Evolutionary conservation across 1,140 invertebrate species (phyloP).

Genomic region (Neocloeon triangulifer): DNA sequence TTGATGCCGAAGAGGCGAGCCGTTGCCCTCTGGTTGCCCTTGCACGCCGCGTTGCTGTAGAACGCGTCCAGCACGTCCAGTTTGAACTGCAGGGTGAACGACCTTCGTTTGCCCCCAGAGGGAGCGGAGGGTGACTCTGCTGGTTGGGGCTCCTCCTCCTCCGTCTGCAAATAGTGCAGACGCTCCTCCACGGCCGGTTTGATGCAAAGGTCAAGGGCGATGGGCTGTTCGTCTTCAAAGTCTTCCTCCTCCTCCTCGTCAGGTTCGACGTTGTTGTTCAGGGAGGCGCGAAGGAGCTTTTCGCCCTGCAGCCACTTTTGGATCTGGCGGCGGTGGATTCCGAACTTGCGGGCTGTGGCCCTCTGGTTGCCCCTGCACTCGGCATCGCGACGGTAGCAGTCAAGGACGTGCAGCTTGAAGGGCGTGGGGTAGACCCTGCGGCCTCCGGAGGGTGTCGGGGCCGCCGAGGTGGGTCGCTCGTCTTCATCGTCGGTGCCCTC

Average conservation of each 20-base stretch:
- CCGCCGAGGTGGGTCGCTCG: too few species aligned
- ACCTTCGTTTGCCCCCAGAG: slow-evolving; percentile 19
- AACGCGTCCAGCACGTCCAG: slow-evolving; percentile 26
- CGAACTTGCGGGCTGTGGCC: slow-evolving; percentile 65
- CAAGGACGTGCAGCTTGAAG: slow-evolving; percentile 65
- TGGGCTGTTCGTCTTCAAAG: too few species aligned
- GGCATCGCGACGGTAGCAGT: slow-evolving; percentile 56
- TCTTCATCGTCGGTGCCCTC: too few species aligned
- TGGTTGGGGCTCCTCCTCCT: too few species aligned
- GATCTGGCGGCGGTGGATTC: slow-evolving; percentile 63
- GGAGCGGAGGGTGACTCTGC: not conserved
- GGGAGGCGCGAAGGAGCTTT: slow-evolving; percentile 39
- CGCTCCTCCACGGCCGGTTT: slow-evolving; percentile 18
- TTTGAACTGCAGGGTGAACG: slow-evolving; percentile 26
- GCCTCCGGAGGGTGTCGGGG: slow-evolving; percentile 1
- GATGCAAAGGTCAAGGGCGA: slow-evolving; percentile 25
- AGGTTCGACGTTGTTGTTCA: too few species aligned
- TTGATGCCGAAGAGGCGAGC: slow-evolving; percentile 35
- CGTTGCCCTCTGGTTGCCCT: slow-evolving; percentile 33
- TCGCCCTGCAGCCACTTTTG: slow-evolving; percentile 76
- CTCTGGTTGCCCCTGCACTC: slow-evolving; percentile 68
- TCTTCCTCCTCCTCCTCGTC: slow-evolving; percentile 15
- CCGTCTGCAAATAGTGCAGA: too few species aligned
- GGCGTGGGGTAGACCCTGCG: slow-evolving; percentile 58
- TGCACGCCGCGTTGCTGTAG: slow-evolving; percentile 22